A percentile compares a stretch with the other conserved stretches of the same genome.
Evolutionary conservation across 2,113 vertebrate species (phyloP).

Genomic region (Arenaria interpres): DNA sequence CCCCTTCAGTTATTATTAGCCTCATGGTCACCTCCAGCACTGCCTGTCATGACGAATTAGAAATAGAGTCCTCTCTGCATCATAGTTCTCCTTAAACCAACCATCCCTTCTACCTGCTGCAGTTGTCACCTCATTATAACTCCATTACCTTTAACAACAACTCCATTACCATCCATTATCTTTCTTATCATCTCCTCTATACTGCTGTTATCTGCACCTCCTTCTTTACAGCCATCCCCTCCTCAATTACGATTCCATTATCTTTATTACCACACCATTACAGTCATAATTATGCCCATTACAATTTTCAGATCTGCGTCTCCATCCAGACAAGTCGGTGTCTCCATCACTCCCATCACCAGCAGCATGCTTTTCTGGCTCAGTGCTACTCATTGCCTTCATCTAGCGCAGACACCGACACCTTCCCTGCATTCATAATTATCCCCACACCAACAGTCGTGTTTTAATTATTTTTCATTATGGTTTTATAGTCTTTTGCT

Average conservation of each 20-base stretch:
- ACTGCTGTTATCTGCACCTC: constrained; percentile 69
- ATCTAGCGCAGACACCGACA: neutral
- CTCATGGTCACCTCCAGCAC: constrained; percentile 29
- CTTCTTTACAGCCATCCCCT: constrained; percentile 69
- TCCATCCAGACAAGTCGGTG: constrained; percentile 15
- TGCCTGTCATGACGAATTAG: neutral
- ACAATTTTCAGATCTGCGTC: constrained; percentile 56
- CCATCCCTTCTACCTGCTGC: constrained; percentile 30
- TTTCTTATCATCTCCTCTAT: constrained; percentile 61
- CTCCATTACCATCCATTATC: constrained; percentile 73
- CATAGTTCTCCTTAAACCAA: constrained; percentile 37
- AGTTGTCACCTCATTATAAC: constrained; percentile 71
- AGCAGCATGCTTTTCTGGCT: neutral
- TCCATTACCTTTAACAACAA: constrained; percentile 74
- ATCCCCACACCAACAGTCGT: neutral
- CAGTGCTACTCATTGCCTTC: neutral
- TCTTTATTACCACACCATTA: constrained; percentile 73
- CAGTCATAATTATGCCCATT: constrained; percentile 74
- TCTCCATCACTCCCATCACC: neutral
- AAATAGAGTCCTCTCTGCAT: constrained; percentile 31
- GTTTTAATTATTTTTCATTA: constrained; percentile 51
- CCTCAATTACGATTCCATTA: constrained; percentile 78
- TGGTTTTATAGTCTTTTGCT: neutral
- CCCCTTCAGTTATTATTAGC: constrained; percentile 32
- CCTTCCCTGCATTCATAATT: neutral